Percentiles rank a stretch among this genome's conserved stretches.
These are phyloP conservation scores for Drosophila littoralis DNA, from an alignment of 1,140 invertebrate genomes.

Conservation along the genomic window DNA sequence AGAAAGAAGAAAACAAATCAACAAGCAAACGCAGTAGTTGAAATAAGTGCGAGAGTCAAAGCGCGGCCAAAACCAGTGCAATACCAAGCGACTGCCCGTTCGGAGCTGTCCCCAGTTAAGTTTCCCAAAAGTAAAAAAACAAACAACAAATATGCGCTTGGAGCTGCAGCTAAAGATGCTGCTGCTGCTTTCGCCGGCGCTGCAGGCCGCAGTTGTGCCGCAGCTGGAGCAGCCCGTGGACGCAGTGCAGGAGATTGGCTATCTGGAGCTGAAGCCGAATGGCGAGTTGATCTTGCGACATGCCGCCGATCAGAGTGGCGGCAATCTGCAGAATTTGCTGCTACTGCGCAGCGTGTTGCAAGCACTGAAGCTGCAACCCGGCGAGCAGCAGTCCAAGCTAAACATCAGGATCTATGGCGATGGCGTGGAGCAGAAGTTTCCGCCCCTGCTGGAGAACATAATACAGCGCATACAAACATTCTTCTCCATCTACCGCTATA, in stretches of 20 bases:
- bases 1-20: slow-evolving; percentile 35
- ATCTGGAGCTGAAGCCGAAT: slow-evolving; percentile 72
- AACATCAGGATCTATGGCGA: slow-evolving; percentile 75
- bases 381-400: slow-evolving; percentile 28
- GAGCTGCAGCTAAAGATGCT: slow-evolving; percentile 51
- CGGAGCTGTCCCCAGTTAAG: slow-evolving; percentile 15
- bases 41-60: slow-evolving; percentile 69
- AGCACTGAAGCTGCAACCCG: slow-evolving; percentile 43
- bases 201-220: slow-evolving; percentile 8
- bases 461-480: slow-evolving; percentile 87
- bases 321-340: slow-evolving; percentile 58
- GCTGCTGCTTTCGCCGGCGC: slow-evolving; percentile 38
- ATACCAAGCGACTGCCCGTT: slow-evolving; percentile 51
- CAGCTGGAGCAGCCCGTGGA: slow-evolving; percentile 3
- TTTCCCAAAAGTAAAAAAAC: background rate
- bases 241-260: slow-evolving; percentile 55
- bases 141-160: slow-evolving; percentile 1
- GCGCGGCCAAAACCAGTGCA: slow-evolving; percentile 65
- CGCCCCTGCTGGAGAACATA: slow-evolving; percentile 87
- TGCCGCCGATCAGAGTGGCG: slow-evolving; percentile 30
- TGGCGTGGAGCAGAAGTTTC: slow-evolving; percentile 86
- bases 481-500: slow-evolving; percentile 86
- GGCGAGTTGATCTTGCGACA: slow-evolving; percentile 58
- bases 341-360: slow-evolving; percentile 58
- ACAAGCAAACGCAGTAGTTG: slow-evolving; percentile 57